Evolutionary conservation across 1,140 invertebrate species (phyloP), one percentile per base, ranked within the genome.

Genomic region (Lethocerus indicus): DNA sequence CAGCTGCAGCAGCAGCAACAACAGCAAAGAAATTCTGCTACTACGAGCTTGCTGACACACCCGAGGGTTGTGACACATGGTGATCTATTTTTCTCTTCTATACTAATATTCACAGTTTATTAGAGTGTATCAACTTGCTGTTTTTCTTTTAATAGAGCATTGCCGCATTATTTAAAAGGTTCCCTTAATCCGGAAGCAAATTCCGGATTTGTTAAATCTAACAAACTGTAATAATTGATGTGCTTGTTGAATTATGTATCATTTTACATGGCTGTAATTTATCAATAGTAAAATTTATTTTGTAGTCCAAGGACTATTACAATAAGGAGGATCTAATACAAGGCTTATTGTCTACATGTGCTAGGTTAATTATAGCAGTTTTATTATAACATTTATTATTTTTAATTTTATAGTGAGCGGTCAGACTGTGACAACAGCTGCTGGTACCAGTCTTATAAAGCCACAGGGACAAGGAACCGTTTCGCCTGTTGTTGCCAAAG

Each of bases 1-100:
- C 62, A 63, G 45, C 54, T 63, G 43, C 58, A 59, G 51, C 62
- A 61, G 24, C 59, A 59, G 25, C 53, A 60, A 51, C 55, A 56
- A 36, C 47, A 55, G 41, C 51, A 52, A 47, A 45, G 49, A 35
- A 23, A 42, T 21, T 45, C 49, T 23, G 32, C 43, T 2, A 40
- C 55, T 1, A 37, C 49, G 1, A 55, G 48, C 23, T 32, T 57
- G 4, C 39, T 54, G 2, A 45, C 45, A 14, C 43, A 51, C 9
- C 50, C 51, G 4, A 45, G 58, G 39, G 55, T 59, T 23, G 56
- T 58, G 25, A 35, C 58, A 9, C 46, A 52, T 29, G 52, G 56
- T 58, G 13, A 54, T 41, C n/a, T n/a, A n/a, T n/a, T n/a, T n/a
- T n/a, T n/a, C n/a, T n/a, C n/a, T n/a, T n/a, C n/a, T 27, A 24